Base-by-base conservation (phyloP, 2,888 invertebrate genomes). In the Drosophila lacicola region DNA sequence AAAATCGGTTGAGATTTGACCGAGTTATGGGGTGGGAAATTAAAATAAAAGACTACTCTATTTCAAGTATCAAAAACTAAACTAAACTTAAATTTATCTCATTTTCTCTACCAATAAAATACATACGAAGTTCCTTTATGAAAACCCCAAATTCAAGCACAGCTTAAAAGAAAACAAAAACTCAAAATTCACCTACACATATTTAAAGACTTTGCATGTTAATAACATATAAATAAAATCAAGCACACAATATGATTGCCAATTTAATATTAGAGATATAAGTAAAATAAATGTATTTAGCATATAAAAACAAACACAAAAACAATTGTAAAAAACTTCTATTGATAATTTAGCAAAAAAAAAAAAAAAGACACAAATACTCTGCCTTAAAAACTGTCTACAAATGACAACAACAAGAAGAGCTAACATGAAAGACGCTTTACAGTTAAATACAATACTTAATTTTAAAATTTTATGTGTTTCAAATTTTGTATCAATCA, bases 351-450 rank as follows among this genome's bases (percentile, higher is more conserved):
- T 25, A 71, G 34, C 41, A 17, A 17, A 17, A 17, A 25, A 25
- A 25, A 5, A 5, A 25, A 25, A 0, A 13, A 49, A 70, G 11
- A 71, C 53, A 60, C 58, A 47, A 70, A 70, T 42, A 60, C 67
- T 70, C 64, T 69, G 50, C 47, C 78, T 74, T 58, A 17, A 74
- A 72, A 81, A 75, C 55, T 82, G 80, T 86, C 82, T 83, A 70
- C 61, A 86, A 82, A 76, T 77, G 89, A 78, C 89, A 86, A 86
- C 85, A 89, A 89, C 88, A 86, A 89, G 82, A 89, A 89, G 88
- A 86, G 89, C 85, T 86, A 86, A 86, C 89, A 80, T 55, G 21
- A 36, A 41, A 54, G 60, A 78, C 65, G 78, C 57, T 51, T 53
- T 50, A 64, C 9, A 56, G 66, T 39, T 45, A 68, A 50, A 46